Base-by-base conservation (phyloP, 1,140 invertebrate genomes). In the Chelonus insularis region DNA sequence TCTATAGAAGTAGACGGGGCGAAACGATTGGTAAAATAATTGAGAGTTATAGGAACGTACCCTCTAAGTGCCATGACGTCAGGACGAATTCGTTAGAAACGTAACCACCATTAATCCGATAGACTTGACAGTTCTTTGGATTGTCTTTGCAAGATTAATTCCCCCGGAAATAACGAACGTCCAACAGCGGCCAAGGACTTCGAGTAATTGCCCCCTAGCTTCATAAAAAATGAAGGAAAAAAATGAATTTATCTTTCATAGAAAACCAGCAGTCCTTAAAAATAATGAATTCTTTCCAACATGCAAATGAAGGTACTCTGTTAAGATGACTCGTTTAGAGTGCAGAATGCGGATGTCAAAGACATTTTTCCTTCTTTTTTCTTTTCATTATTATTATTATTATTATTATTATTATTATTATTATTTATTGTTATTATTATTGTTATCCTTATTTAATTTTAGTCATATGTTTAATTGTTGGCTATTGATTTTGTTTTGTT, bases 51-150 rank as follows among this genome's bases (percentile, higher is more conserved):
- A 29, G 21, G 11, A 55, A 45, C 14, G 54, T 43, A 25, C 32
- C 18, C 25, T 16, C 25, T 29, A n/a, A 32, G 47, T 50, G 14
- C 48, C 37, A 25, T 66, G 64, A 66, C 64, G 60, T 62, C 60
- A 66, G 34, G 55, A 48, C 43, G 57, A 56, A 66, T 66, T 66
- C 64, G 60, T 66, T 62, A 62, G 64, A n/a, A 66, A 59, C 51
- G 57, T 60, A 58, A 60, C 64, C 56, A 62, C 64, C 64, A 66
- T 66, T 62, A 66, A 66, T 66, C 64, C 64, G 64, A 62, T 66
- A 60, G 60, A 66, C 55, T 60, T 62, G 64, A 66, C 64, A 66
- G 64, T 50, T 60, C 50, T n/a, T 20, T 59, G 60, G 51, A 48
- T 66, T 62, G 51, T 60, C 64, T 62, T 37, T 56, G 51, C 52